These are phyloP conservation scores for Halcyon leucocephala DNA, from an alignment of 2,797 vertebrate species.

Conservation along the genomic window DNA sequence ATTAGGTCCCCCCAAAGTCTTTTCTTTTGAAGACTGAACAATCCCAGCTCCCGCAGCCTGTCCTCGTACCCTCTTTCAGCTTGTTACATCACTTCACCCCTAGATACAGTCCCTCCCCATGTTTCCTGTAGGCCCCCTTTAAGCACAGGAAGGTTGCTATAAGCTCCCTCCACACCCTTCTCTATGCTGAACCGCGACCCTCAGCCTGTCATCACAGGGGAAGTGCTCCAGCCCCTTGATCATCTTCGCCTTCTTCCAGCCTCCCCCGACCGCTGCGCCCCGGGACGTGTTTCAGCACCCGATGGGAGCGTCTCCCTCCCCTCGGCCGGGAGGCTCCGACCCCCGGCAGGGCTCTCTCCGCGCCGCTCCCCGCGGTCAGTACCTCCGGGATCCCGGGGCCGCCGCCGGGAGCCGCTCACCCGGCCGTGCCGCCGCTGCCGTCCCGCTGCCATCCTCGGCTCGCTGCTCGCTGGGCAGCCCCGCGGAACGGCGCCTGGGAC, in stretches of 20 bases:
- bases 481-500: background rate
- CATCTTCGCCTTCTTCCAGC: background rate
- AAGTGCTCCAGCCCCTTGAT: background rate
- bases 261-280: background rate
- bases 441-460: background rate
- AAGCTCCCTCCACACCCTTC: background rate
- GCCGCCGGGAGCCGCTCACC: rapidly evolving
- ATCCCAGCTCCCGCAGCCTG: too few species aligned
- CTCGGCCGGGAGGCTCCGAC: background rate
- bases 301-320: too few species aligned
- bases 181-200: background rate
- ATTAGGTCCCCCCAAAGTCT: too few species aligned
- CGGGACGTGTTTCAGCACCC: rapidly evolving
- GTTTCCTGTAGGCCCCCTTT: too few species aligned
- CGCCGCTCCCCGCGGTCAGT: background rate
- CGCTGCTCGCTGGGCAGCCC: background rate
- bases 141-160: background rate
- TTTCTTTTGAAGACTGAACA: too few species aligned
- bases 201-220: background rate
- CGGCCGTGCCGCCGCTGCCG: background rate
- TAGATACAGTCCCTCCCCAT: background rate
- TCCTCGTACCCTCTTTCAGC: background rate
- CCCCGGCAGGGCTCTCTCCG: background rate
- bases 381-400: background rate
- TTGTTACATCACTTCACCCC: background rate